Evolutionary conservation across 2,888 invertebrate genomes (phyloP).

Genomic region (Frankliniella fusca): DNA sequence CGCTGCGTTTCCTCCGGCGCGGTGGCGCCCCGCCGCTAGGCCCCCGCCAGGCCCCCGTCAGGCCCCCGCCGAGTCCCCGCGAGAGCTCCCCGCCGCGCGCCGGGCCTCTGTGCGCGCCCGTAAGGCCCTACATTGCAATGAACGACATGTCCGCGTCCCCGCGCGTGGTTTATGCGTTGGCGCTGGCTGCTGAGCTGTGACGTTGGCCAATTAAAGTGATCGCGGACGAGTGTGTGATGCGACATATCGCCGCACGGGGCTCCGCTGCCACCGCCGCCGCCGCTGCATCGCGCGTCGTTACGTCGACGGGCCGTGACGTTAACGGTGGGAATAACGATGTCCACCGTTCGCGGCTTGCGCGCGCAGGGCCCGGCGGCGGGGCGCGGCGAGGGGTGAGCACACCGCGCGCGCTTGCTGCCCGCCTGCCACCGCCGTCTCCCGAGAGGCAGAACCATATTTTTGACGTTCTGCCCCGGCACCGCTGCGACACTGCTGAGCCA

Average conservation of each 20-base stretch:
- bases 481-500: too few relatives aligned
- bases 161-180: not conserved
- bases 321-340: slow-evolving; percentile 26
- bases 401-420: too few relatives aligned
- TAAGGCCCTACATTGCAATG: not conserved
- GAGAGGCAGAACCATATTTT: too few relatives aligned
- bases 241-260: slow-evolving; percentile 1
- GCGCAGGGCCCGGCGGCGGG: not conserved
- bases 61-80: not conserved
- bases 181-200: not conserved
- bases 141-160: not conserved
- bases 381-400: not conserved
- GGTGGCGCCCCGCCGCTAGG: too few relatives aligned
- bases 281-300: slow-evolving; percentile 1
- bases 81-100: not conserved
- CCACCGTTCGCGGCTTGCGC: not conserved
- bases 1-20: not conserved
- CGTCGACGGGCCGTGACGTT: not conserved
- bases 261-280: not conserved
- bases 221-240: slow-evolving; percentile 8
- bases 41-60: not conserved
- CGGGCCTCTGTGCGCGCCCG: not conserved
- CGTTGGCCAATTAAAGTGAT: slow-evolving; percentile 13
- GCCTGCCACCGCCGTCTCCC: too few relatives aligned
- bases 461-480: too few relatives aligned